These are phyloP conservation scores for Lobophora halterata DNA, from an alignment of 2,888 invertebrate genomes.

Conservation along the genomic window DNA sequence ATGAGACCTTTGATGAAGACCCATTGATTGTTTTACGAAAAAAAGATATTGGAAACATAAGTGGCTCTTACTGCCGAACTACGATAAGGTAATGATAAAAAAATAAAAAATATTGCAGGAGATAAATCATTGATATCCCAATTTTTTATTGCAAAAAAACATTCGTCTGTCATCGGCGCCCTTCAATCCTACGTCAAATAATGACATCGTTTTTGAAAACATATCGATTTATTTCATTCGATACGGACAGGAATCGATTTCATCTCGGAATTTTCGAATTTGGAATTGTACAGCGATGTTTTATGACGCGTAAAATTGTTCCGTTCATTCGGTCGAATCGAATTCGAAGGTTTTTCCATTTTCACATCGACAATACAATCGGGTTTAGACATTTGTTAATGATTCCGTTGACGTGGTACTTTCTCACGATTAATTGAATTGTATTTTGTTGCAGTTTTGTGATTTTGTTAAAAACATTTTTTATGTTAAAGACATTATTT, in stretches of 20 bases:
- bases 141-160: slow-evolving; percentile 42
- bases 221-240: slow-evolving; percentile 78
- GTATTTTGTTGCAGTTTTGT: slow-evolving; percentile 8
- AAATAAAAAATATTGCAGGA: slow-evolving; percentile 8
- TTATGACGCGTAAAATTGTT: slow-evolving; percentile 78
- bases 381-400: slow-evolving; percentile 61
- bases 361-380: slow-evolving; percentile 70
- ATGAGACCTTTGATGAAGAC: not conserved
- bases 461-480: not conserved
- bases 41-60: too few species aligned
- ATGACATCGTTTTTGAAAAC: slow-evolving; percentile 71
- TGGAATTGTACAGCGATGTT: slow-evolving; percentile 61
- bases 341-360: slow-evolving; percentile 75
- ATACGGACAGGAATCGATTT: slow-evolving; percentile 65
- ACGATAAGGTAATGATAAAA: not conserved
- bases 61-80: too few species aligned
- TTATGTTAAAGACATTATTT: not conserved
- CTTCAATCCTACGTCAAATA: slow-evolving; percentile 64
- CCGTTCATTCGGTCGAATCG: slow-evolving; percentile 63
- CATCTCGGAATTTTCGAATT: slow-evolving; percentile 59
- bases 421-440: slow-evolving; percentile 48
- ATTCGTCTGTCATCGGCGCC: slow-evolving; percentile 50
- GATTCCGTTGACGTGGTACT: slow-evolving; percentile 47
- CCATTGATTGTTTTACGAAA: too few species aligned
- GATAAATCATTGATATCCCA: slow-evolving; percentile 19